Conservation (phyloP, 2,888 invertebrate species). For the Eucera pruinosa region DNA sequence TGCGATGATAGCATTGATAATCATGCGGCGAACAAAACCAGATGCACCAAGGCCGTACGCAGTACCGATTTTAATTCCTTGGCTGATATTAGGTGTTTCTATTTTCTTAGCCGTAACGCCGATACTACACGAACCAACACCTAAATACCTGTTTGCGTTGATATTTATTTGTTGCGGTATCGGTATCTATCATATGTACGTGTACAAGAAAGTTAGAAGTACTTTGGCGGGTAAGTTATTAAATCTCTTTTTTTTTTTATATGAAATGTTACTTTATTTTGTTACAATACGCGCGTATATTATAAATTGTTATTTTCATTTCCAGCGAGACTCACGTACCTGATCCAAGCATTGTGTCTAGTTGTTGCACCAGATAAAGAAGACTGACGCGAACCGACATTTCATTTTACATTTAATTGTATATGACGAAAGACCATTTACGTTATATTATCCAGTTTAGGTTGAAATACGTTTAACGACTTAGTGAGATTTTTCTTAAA, state of each 20-base stretch:
- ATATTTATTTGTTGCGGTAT: conserved; percentile 90
- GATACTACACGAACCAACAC: conserved; percentile 90
- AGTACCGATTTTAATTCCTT: conserved; percentile 90
- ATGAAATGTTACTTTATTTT: neutral
- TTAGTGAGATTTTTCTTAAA: conserved; percentile 24
- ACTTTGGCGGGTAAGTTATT: conserved; percentile 87
- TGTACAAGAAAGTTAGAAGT: conserved; percentile 89
- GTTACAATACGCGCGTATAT: neutral
- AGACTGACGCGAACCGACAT: conserved; percentile 65
- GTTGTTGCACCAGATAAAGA: conserved; percentile 87
- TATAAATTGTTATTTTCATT: conserved; percentile 26
- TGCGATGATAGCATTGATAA: conserved; percentile 91
- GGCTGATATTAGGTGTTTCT: conserved; percentile 89
- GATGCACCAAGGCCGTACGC: conserved; percentile 90
- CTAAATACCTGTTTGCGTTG: conserved; percentile 91
- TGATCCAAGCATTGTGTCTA: conserved; percentile 88
- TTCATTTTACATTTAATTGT: conserved; percentile 31
- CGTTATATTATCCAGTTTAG: neutral
- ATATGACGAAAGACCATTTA: conserved; percentile 28
- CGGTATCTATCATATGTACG: conserved; percentile 90
- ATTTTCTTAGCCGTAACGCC: conserved; percentile 91
- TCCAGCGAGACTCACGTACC: conserved; percentile 88
- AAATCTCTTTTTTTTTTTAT: neutral
- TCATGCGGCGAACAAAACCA: conserved; percentile 89
- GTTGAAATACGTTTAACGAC: conserved; percentile 15